Evolutionary conservation across 2,888 invertebrate species (phyloP).

Genomic region (Eumerus sabulonum): DNA sequence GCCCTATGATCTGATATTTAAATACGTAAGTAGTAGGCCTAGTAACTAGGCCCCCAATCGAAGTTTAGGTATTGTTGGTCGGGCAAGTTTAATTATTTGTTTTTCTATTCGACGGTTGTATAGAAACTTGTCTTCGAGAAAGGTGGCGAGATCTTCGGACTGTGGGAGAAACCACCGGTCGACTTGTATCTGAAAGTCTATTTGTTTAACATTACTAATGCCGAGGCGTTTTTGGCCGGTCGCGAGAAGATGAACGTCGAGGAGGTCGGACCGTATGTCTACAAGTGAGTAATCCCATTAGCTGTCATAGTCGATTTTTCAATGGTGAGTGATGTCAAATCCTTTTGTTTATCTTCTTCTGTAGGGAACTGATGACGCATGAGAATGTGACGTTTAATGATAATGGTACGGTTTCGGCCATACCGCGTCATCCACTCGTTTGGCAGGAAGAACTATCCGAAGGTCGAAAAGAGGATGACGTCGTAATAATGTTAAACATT

Average conservation of each 20-base stretch:
- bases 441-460: slow-evolving; percentile 89
- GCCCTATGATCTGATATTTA: slow-evolving; percentile 88
- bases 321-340: slow-evolving; percentile 5
- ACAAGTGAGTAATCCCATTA: slow-evolving; percentile 85
- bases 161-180: slow-evolving; percentile 90
- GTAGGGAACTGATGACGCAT: slow-evolving; percentile 86
- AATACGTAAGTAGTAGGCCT: slow-evolving; percentile 84
- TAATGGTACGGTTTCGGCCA: slow-evolving; percentile 86
- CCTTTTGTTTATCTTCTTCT: too few species aligned
- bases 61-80: slow-evolving; percentile 11
- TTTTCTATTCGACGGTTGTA: slow-evolving; percentile 37
- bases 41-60: slow-evolving; percentile 16
- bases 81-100: too few species aligned
- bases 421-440: slow-evolving; percentile 86
- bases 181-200: slow-evolving; percentile 88
- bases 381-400: slow-evolving; percentile 85
- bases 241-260: slow-evolving; percentile 85
- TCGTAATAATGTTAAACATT: slow-evolving; percentile 88
- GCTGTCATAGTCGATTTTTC: neutral
- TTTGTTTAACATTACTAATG: slow-evolving; percentile 91
- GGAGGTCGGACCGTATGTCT: slow-evolving; percentile 93
- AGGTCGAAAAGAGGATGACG: slow-evolving; percentile 86
- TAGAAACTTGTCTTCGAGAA: slow-evolving; percentile 87
- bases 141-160: slow-evolving; percentile 89
- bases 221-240: slow-evolving; percentile 87